Base-by-base conservation (phyloP, 2,113 vertebrate species). In the Halcyon senegalensis region DNA sequence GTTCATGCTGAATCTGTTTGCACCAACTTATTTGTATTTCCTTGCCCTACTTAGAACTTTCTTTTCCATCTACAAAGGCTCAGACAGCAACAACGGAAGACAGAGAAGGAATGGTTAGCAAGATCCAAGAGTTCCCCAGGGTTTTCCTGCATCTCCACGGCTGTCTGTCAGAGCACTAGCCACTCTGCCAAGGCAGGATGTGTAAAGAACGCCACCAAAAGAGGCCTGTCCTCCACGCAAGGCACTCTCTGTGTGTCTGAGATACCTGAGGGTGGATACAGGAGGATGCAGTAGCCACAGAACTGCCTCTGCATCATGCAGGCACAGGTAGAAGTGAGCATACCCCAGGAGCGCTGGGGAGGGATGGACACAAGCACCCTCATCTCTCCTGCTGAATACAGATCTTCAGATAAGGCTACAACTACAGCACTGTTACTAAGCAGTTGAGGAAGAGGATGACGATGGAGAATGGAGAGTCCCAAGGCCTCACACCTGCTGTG, bases 401-500 rank as follows among this genome's bases (percentile, higher is more conserved):
- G 18, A 23, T 14, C 35, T 48, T 86, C 43, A 33, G 16, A 21
- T 30, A 44, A 74, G 30, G 10, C 21, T 35, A 24, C 0, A 5
- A 19, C 24, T n/a, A 23, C 20, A 33, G 41, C 0, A 0, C 43
- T 53, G 55, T 23, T 56, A 41, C n/a, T 37, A 27, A 84, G 27
- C 9, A 39, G 10, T 33, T 35, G 43, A 41, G 17, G 23, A 55
- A 1, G 11, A 56, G 18, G 24, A 16, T n/a, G 48, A 37, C 24
- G 14, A n/a, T 5, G 16, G 33, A 0, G 1, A 46, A 7, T 20
- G 30, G 58, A 37, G 35, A 60, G 33, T 44, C 39, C 41, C 25
- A 24, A 27, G 15, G 24, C 6, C 30, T 48, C 39, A 48, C 21
- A 28, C 5, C 15, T 0, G 0, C 15, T 33, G 12, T 27, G 37